Evolutionary conservation across 2,113 vertebrate species (phyloP), one percentile per base, ranked within the genome.

Genomic region (Opisthocomus hoazin): DNA sequence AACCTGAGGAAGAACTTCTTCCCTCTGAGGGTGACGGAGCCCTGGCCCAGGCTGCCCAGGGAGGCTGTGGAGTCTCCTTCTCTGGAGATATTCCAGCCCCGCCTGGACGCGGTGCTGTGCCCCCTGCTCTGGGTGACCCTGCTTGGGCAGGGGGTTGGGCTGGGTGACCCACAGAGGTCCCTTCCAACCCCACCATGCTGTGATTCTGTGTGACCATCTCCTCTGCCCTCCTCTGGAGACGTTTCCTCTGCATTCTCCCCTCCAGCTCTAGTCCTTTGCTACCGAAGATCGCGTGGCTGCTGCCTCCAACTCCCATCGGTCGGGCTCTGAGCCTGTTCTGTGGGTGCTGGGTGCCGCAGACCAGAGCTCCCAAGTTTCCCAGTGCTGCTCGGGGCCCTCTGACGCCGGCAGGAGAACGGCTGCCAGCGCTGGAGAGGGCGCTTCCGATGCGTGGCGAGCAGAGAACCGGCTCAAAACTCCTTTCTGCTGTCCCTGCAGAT

Each of bases 401-500:
- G 51, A 27, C 30, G 15, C 34, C 24, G 58, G 29, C 43, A 20
- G 29, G 36, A 60, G 61, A 34, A 15, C 4, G 19, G 13, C 75
- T 80, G 37, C 46, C 46, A 21, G 0, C 2, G 2, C 41, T 60
- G 23, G 14, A n/a, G 11, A 17, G 36, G 50, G 22, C 13, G 15
- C 43, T 57, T 41, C 69, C 57, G 81, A 5, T 32, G 3, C 21
- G 13, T 18, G 39, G 20, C 14, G n/a, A 30, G 54, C 56, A 21
- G n/a, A 37, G 29, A 63, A 48, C 4, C 23, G 12, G 19, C n/a
- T 34, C 81, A 9, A 43, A 45, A 14, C 7, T n/a, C 48, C 41
- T 93, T 53, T 95, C 56, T 79, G 85, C 60, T 96, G 57, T 85
- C 96, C 66, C 97, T 97, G 65, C 98, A 99, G 99, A 98, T 99